Evolutionary conservation across 2,113 vertebrate species (phyloP).

Genomic region (Amblyopsis rosae): DNA sequence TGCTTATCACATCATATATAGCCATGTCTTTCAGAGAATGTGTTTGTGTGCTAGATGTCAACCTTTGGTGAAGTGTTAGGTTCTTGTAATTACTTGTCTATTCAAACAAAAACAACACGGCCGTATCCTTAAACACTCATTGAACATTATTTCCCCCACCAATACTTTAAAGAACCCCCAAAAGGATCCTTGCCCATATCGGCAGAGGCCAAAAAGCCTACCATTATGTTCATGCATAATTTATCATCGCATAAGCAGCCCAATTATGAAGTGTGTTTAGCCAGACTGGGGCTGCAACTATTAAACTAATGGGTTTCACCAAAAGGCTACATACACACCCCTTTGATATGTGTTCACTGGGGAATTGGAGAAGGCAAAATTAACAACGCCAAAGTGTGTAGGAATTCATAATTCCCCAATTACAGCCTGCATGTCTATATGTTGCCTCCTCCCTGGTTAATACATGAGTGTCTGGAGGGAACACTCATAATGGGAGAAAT

Average conservation of each 20-base stretch:
- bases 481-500: conserved; percentile 43
- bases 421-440: conserved; percentile 50
- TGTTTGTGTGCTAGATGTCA: not conserved
- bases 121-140: not conserved
- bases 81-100: conserved; percentile 5
- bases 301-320: conserved; percentile 48
- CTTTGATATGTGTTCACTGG: conserved; percentile 66
- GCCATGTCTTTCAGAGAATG: no score
- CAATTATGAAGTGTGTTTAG: conserved; percentile 62
- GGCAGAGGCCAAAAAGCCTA: conserved; percentile 54
- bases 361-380: conserved; percentile 59
- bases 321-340: conserved; percentile 50
- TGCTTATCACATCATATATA: not conserved
- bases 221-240: conserved; percentile 65
- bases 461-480: conserved; percentile 57
- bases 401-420: conserved; percentile 72
- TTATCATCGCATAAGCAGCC: conserved; percentile 48
- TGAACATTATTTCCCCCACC: not conserved
- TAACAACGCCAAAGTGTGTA: conserved; percentile 62
- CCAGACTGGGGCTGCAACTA: conserved; percentile 39
- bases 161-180: conserved; percentile 23
- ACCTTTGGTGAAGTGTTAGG: not conserved
- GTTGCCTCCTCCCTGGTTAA: conserved; percentile 44
- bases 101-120: no score
- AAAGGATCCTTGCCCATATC: conserved; percentile 43